These are phyloP conservation scores for Melanocharis versteri DNA, from an alignment of 2,113 vertebrate genomes.

Conservation along the genomic window DNA sequence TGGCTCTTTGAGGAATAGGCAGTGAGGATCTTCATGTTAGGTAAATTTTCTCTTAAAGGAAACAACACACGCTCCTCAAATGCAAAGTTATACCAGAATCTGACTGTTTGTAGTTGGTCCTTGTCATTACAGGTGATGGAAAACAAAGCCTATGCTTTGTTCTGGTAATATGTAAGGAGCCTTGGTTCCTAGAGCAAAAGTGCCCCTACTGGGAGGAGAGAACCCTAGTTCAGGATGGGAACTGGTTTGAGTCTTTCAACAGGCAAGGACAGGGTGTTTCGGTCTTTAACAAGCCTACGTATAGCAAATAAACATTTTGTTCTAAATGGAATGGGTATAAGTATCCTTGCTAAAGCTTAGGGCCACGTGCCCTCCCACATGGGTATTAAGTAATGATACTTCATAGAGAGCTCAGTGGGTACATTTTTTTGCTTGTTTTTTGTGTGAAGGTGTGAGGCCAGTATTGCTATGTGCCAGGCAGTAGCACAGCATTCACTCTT, in stretches of 20 bases:
- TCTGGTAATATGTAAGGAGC: background rate
- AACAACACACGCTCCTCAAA: background rate
- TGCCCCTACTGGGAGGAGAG: background rate
- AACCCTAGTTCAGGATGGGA: background rate
- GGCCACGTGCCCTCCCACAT: rapidly evolving
- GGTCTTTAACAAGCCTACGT: background rate
- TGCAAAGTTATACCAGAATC: background rate
- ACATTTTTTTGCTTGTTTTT: background rate
- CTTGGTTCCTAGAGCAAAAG: background rate
- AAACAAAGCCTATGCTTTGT: background rate
- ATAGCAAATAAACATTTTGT: background rate
- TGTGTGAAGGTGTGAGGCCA: background rate
- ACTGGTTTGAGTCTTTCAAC: background rate
- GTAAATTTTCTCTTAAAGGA: background rate
- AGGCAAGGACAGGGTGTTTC: background rate
- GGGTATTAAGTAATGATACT: background rate
- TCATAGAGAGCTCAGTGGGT: background rate
- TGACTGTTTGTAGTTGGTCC: background rate
- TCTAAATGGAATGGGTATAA: background rate
- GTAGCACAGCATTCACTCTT: background rate
- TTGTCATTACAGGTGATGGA: background rate
- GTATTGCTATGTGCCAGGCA: background rate
- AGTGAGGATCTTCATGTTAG: background rate
- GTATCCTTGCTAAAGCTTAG: background rate
- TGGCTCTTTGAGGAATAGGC: background rate